phyloP scores from a whole-genome alignment of 2,888 invertebrate genomes.

The Drosophila kuntzei region DNA sequence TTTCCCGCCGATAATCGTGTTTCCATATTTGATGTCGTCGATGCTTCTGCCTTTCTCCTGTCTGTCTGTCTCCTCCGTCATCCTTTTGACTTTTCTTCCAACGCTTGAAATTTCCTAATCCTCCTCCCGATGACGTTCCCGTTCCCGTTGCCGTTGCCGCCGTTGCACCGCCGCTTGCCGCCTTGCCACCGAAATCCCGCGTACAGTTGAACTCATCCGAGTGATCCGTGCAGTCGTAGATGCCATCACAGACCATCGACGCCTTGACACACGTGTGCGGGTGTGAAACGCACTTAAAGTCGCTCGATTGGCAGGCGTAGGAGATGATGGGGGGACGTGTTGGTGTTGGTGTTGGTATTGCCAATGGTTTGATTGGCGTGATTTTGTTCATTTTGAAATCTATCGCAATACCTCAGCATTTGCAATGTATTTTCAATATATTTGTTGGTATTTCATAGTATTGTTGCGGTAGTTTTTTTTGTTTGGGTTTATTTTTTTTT shows the following conservation, averaged over 20 bases:
- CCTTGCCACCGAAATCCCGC: constrained; percentile 56
- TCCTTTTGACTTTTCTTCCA: constrained; percentile 80
- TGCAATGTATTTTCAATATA: neutral
- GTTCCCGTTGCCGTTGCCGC: neutral
- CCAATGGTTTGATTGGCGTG: constrained; percentile 50
- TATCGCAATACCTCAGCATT: constrained; percentile 39
- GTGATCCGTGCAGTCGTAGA: constrained; percentile 87
- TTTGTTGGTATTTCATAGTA: constrained; percentile 10
- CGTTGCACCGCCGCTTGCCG: constrained; percentile 7
- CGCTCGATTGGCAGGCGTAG: constrained; percentile 81
- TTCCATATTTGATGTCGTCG: constrained; percentile 15
- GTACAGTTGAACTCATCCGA: constrained; percentile 89
- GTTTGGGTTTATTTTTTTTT: neutral
- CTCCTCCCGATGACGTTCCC: neutral
- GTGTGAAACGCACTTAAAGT: constrained; percentile 85
- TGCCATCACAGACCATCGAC: constrained; percentile 87
- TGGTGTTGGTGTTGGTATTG: constrained; percentile 17
- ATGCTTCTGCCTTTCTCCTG: constrained; percentile 25
- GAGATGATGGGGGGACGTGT: constrained; percentile 50
- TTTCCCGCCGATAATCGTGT: constrained; percentile 8
- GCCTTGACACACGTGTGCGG: constrained; percentile 84
- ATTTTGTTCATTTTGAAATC: constrained; percentile 77
- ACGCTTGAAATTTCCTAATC: constrained; percentile 68
- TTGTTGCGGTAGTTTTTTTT: constrained; percentile 16
- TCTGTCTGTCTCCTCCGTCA: neutral